Conservation (phyloP, 1,140 invertebrate species). For the Druon quercuslanigerum region DNA sequence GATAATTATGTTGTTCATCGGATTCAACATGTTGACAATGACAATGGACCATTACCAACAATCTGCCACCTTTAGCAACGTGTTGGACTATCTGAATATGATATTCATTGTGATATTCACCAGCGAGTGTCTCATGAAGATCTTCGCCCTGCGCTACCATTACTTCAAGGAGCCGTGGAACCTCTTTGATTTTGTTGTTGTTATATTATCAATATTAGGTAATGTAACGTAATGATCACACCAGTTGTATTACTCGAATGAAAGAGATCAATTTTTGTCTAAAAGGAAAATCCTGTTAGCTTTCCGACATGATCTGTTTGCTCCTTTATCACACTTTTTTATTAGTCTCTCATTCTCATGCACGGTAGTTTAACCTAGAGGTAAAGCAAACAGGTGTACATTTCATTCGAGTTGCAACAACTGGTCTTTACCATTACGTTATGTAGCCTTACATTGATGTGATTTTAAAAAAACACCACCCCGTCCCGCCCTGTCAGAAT, state of each 20-base stretch:
- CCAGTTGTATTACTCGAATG: slow-evolving; percentile 72
- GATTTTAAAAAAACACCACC: slow-evolving; percentile 49
- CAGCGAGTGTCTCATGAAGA: slow-evolving; percentile 97
- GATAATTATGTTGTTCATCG: slow-evolving; percentile 99
- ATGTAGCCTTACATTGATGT: slow-evolving; percentile 76
- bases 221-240: slow-evolving; percentile 76
- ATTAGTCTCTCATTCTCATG: slow-evolving; percentile 22
- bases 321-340: slow-evolving; percentile 37
- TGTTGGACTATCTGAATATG: slow-evolving; percentile 94
- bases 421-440: slow-evolving; percentile 72
- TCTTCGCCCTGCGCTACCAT: slow-evolving; percentile 96
- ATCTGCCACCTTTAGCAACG: slow-evolving; percentile 86
- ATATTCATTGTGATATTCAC: slow-evolving; percentile 99
- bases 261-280: slow-evolving; percentile 55
- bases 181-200: slow-evolving; percentile 99
- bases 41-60: slow-evolving; percentile 97
- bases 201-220: slow-evolving; percentile 98
- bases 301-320: slow-evolving; percentile 39
- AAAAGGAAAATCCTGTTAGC: slow-evolving; percentile 61
- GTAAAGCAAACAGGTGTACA: slow-evolving; percentile 64
- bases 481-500: background rate
- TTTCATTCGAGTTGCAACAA: slow-evolving; percentile 74
- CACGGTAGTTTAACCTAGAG: slow-evolving; percentile 41
- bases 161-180: slow-evolving; percentile 99
- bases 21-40: slow-evolving; percentile 99